Conservation (phyloP, 2,797 vertebrate genomes). For the Chloroceryle inda region DNA sequence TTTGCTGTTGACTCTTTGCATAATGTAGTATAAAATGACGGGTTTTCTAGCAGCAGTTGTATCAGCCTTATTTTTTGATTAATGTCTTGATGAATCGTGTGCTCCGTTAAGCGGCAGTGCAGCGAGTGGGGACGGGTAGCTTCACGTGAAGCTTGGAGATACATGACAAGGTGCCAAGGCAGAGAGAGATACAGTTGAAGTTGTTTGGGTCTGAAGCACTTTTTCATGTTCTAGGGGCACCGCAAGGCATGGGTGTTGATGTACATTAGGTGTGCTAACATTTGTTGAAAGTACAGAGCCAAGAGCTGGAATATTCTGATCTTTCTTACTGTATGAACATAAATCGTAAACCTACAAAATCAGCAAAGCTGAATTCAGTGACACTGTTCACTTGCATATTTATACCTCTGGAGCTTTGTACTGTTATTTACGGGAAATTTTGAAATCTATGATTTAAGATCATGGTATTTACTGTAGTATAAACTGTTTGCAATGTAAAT, state of each 20-base stretch:
- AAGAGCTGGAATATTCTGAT: not conserved
- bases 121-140: not conserved
- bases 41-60: not conserved
- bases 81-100: not conserved
- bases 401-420: not conserved
- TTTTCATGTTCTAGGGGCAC: not conserved
- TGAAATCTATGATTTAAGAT: not conserved
- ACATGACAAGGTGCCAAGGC: not conserved
- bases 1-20: slow-evolving; percentile 2
- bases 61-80: not conserved
- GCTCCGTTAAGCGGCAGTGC: rapidly evolving
- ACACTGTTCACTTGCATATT: not conserved
- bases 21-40: not conserved
- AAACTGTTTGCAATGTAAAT: not conserved
- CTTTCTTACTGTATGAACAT: not conserved
- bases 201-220: not conserved
- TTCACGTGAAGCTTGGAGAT: not conserved
- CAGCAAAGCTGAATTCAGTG: not conserved
- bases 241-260: not conserved
- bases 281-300: not conserved
- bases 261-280: not conserved
- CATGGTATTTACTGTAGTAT: not conserved
- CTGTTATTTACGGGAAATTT: not conserved
- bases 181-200: not conserved
- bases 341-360: not conserved